Percentiles rank a stretch among this genome's conserved stretches.
Evolutionary conservation across 2,113 vertebrate species (phyloP).

Genomic region (Caranx melampygus): DNA sequence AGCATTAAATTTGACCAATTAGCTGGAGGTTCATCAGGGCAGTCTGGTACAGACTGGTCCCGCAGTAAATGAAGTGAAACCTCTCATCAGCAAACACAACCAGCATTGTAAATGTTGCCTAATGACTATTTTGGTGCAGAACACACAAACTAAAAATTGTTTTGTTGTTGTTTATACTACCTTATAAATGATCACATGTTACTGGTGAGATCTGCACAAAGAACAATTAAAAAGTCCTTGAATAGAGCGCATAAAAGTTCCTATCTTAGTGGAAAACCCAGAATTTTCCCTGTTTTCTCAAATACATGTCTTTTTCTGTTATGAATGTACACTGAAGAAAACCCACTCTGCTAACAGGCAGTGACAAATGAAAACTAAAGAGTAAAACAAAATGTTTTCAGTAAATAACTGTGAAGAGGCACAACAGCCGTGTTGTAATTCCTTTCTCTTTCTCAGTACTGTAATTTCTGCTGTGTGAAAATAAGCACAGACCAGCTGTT

Average conservation of each 20-base stretch:
- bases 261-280: not conserved
- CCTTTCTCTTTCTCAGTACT: constrained; percentile 25
- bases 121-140: constrained; percentile 25
- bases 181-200: not conserved
- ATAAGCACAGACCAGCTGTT: constrained; percentile 40
- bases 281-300: constrained; percentile 12
- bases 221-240: not conserved
- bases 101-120: constrained; percentile 25
- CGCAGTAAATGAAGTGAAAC: constrained; percentile 60
- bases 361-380: constrained; percentile 31
- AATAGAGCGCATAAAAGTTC: constrained; percentile 9
- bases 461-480: constrained; percentile 14
- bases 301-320: constrained; percentile 9
- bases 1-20: constrained; percentile 65
- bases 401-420: constrained; percentile 9
- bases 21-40: constrained; percentile 47
- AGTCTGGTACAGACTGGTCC: constrained; percentile 35
- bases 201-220: not conserved
- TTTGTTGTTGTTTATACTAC: constrained; percentile 1
- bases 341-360: constrained; percentile 12
- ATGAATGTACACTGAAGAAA: not conserved
- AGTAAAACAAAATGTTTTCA: constrained; percentile 7
- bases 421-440: not conserved
- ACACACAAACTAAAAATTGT: constrained; percentile 19
- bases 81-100: constrained; percentile 41